These are phyloP conservation scores for Ctenomys sociabilis DNA, from an alignment of 2,113 vertebrate genomes.

Conservation along the genomic window DNA sequence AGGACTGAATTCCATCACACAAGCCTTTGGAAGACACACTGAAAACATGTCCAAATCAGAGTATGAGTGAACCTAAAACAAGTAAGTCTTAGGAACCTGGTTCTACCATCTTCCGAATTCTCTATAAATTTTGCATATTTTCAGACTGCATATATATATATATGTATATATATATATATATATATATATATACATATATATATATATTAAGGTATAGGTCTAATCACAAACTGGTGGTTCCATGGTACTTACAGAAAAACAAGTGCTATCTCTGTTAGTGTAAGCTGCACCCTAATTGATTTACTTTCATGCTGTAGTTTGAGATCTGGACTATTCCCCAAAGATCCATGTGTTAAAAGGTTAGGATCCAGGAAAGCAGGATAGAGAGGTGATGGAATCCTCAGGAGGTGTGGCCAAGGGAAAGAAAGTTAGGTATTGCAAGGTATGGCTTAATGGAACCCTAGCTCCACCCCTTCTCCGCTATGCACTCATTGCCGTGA, in stretches of 20 bases:
- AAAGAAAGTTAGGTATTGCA: background rate
- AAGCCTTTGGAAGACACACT: background rate
- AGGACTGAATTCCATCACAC: background rate
- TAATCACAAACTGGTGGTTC: background rate
- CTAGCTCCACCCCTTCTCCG: fast-evolving
- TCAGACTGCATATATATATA: background rate
- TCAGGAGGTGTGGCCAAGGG: background rate
- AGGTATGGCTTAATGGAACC: background rate
- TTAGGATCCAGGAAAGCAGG: background rate
- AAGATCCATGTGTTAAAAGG: background rate
- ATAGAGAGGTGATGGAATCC: too few relatives aligned
- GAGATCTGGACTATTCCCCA: background rate
- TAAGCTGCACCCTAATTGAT: background rate
- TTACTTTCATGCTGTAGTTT: background rate
- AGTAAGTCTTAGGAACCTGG: background rate
- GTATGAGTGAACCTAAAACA: background rate
- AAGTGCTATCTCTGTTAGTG: background rate
- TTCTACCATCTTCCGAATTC: background rate
- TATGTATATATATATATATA: background rate
- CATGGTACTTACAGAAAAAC: background rate
- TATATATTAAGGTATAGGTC: background rate
- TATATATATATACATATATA: background rate
- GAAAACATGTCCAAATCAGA: background rate
- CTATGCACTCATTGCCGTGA: background rate
- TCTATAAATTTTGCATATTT: slow-evolving; percentile 26